Evolutionary conservation across 2,113 vertebrate species (phyloP).

Genomic region (Pseudonaja textilis): DNA sequence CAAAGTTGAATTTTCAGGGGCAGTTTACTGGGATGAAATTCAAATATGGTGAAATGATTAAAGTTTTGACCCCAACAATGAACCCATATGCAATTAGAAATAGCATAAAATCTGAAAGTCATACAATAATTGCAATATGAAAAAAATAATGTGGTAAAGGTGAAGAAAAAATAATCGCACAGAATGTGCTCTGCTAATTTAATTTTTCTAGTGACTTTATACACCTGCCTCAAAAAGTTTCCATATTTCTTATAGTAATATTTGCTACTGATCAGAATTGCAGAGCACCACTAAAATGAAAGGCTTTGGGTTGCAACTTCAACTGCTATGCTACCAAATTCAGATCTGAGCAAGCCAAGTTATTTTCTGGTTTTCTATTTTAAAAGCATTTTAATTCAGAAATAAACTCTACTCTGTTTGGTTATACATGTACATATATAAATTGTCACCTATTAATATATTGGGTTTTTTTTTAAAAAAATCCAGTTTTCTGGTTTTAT

Average conservation of each 20-base stretch:
- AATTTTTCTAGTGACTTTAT: not conserved
- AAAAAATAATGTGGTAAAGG: not conserved
- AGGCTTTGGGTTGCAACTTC: not conserved
- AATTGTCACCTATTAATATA: not conserved
- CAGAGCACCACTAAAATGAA: not conserved
- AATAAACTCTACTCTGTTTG: not conserved
- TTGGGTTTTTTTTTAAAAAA: not conserved
- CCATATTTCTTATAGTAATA: not conserved
- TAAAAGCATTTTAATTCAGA: not conserved
- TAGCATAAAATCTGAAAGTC: not conserved
- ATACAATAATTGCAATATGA: not conserved
- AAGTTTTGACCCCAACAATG: not conserved
- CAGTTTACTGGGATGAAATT: not conserved
- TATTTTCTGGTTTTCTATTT: not conserved
- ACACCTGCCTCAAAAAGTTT: not conserved
- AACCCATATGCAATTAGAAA: not conserved
- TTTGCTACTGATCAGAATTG: not conserved
- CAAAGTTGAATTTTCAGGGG: not conserved
- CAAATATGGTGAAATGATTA: not conserved
- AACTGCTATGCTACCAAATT: not conserved
- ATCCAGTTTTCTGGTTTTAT: not conserved
- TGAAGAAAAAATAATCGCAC: not conserved
- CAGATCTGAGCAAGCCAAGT: not conserved
- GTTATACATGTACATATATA: not conserved
- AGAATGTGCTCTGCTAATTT: not conserved